Evolutionary conservation across 2,888 invertebrate species (phyloP).

Genomic region (Arctia plantaginis): DNA sequence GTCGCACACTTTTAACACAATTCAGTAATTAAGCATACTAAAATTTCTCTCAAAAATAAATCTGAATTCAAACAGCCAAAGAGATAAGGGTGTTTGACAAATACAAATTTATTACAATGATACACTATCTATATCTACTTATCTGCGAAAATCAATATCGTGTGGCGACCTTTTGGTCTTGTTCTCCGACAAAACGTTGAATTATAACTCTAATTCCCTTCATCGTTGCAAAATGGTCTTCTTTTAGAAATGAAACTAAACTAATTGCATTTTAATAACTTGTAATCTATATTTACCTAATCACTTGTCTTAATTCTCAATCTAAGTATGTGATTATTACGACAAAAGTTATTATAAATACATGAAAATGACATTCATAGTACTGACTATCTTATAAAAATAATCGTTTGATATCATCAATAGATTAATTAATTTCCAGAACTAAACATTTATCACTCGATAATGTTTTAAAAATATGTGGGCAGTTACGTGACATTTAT

Average conservation of each 20-base stretch:
- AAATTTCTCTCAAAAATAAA: neutral
- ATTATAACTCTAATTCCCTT: conserved; percentile 15
- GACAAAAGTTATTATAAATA: neutral
- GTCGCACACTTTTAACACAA: neutral
- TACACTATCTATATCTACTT: neutral
- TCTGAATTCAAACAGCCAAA: neutral
- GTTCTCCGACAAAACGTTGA: neutral
- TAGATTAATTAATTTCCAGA: conserved; percentile 39
- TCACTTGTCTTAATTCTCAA: conserved; percentile 12
- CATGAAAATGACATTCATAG: conserved; percentile 26
- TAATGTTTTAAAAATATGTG: conserved; percentile 24
- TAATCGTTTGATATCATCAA: conserved; percentile 39
- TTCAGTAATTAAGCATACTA: neutral
- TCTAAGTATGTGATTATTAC: conserved; percentile 3
- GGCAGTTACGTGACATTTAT: neutral
- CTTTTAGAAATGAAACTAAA: neutral
- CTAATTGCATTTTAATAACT: conserved; percentile 8
- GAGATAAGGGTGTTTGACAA: neutral
- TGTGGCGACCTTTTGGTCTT: conserved; percentile 10
- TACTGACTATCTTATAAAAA: conserved; percentile 31
- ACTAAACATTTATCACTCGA: conserved; percentile 21
- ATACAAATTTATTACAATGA: conserved; percentile 1
- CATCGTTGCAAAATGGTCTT: neutral
- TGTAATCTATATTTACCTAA: neutral
- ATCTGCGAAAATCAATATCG: neutral